Evolutionary conservation across 1,140 invertebrate species (phyloP), one percentile per base, ranked within the genome.

Genomic region (Macrocentrus cingulum): DNA sequence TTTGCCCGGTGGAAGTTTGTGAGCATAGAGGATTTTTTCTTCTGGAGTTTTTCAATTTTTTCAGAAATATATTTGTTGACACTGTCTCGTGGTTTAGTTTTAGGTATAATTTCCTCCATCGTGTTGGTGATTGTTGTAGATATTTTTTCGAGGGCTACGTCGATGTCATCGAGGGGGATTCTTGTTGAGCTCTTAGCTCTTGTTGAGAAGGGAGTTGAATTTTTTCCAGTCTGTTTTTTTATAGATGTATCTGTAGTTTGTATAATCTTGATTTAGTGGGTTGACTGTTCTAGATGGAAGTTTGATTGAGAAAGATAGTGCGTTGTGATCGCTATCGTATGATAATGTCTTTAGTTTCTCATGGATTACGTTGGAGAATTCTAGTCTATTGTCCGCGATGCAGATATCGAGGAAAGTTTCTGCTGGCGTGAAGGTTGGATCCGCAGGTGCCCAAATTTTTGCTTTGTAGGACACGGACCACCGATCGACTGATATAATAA

Each of bases 181-280:
- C n/a, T n/a, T n/a, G n/a, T n/a, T n/a, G n/a, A n/a, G n/a, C n/a
- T n/a, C n/a, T n/a, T n/a, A n/a, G n/a, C n/a, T n/a, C n/a, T n/a
- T n/a, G n/a, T n/a, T n/a, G n/a, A n/a, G n/a, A n/a, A n/a, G n/a
- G n/a, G n/a, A n/a, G n/a, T n/a, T n/a, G n/a, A n/a, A n/a, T n/a
- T n/a, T n/a, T n/a, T n/a, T n/a, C 63, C 61, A 66, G 18, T 66
- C 60, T 1, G 62, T 61, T 9, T 37, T 18, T 54, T 60, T 64
- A 16, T 23, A 67, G 0, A 11, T 23, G 13, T 20, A 29, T 34
- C 16, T 34, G 9, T 41, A 20, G 15, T 25, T 49, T n/a, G 5
- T 37, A 4, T 23, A 23, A 6, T 7, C 9, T 3, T 9, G 7
- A 9, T 8, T 36, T n/a, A n/a, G n/a, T 36, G 32, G 34, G 13